Percentiles rank a stretch among this genome's conserved stretches.
These are phyloP conservation scores for Calameuta pallipes DNA, from an alignment of 2,888 invertebrate species.

Conservation along the genomic window DNA sequence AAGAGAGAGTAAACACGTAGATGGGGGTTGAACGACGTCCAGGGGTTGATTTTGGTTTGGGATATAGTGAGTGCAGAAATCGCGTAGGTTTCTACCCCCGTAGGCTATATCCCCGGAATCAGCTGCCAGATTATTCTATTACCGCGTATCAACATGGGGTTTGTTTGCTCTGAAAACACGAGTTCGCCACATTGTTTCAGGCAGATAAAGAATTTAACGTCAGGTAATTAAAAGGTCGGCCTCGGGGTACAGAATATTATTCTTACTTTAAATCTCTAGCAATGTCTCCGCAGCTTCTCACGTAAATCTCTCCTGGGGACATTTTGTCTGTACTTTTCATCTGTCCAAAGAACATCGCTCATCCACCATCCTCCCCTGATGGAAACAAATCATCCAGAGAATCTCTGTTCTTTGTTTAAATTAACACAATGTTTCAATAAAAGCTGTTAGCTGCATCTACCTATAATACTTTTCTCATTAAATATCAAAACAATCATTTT, in stretches of 20 bases:
- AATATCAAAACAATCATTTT: too few species aligned
- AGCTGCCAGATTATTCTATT: conserved; percentile 77
- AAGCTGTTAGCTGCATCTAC: background rate
- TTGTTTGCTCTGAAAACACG: conserved; percentile 78
- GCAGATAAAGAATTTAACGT: conserved; percentile 76
- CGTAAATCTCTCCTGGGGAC: conserved; percentile 12
- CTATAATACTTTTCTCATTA: background rate
- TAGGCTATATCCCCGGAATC: conserved; percentile 66
- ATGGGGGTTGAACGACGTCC: conserved; percentile 14
- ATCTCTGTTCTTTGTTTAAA: background rate
- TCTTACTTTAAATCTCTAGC: conserved; percentile 8
- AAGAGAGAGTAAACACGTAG: conserved; percentile 20
- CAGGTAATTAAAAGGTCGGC: conserved; percentile 71
- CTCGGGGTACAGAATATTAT: conserved; percentile 14
- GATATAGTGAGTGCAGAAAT: conserved; percentile 46
- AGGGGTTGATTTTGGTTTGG: conserved; percentile 56
- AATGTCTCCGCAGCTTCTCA: conserved; percentile 10
- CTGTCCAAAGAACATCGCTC: background rate
- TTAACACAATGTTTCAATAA: background rate
- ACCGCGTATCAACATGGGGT: conserved; percentile 76
- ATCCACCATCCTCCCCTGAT: background rate
- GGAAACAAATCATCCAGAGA: background rate
- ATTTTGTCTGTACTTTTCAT: conserved; percentile 1
- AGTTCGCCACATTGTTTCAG: conserved; percentile 71
- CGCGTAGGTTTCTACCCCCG: conserved; percentile 62